These are phyloP conservation scores for Ditylenchus dipsaci DNA, from an alignment of 1,140 invertebrate species.

Conservation along the genomic window DNA sequence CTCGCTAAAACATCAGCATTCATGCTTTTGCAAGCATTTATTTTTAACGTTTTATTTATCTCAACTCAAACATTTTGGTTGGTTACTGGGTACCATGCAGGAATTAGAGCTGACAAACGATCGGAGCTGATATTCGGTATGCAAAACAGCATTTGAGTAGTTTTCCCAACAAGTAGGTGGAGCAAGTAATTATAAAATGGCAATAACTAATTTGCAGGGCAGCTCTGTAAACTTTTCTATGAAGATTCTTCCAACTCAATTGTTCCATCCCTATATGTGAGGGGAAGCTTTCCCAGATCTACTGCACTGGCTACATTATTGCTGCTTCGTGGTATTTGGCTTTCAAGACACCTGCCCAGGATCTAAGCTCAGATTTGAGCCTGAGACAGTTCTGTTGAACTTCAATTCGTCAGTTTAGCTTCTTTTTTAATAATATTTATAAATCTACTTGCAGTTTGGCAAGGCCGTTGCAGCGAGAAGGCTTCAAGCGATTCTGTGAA, in stretches of 20 bases:
- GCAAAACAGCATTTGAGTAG: no score
- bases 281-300: slow-evolving; percentile 25
- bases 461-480: slow-evolving; percentile 14
- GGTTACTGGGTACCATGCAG: not conserved
- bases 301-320: slow-evolving; percentile 28
- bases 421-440: slow-evolving; percentile 9
- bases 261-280: slow-evolving; percentile 35
- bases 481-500: slow-evolving; percentile 33
- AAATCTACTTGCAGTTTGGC: not conserved
- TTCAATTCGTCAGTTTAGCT: slow-evolving; percentile 24
- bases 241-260: slow-evolving; percentile 16
- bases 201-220: no score
- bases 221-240: not conserved
- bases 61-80: not conserved
- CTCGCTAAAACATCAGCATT: no score
- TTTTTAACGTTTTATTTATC: no score
- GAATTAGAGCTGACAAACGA: not conserved
- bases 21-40: no score
- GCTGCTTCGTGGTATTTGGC: slow-evolving; percentile 33
- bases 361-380: slow-evolving; percentile 14
- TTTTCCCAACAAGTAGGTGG: no score
- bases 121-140: no score
- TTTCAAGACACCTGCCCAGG: slow-evolving; percentile 34
- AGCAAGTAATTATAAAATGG: no score
- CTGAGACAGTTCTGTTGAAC: slow-evolving; percentile 27